Conservation (phyloP, 1,140 invertebrate species). For the Drosophila rufa region DNA sequence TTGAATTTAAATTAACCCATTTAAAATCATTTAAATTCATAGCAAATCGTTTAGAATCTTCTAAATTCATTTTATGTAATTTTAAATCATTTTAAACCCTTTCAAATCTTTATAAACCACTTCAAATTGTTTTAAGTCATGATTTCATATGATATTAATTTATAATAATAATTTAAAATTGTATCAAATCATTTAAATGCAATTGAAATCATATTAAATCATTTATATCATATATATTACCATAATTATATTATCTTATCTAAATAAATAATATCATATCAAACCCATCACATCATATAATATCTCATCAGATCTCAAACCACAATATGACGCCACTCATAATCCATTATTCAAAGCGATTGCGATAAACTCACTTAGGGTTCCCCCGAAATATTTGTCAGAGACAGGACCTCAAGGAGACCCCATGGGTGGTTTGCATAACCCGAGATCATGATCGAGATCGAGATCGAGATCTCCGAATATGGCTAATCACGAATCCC, state of each 20-base stretch:
- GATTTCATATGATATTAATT: no score
- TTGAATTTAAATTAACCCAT: no score
- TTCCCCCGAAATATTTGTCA: conserved; percentile 15
- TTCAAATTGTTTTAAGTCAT: no score
- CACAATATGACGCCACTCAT: not conserved
- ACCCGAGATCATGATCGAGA: conserved; percentile 6
- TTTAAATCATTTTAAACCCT: not conserved
- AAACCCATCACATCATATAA: not conserved
- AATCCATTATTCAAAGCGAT: not conserved
- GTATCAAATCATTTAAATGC: not conserved
- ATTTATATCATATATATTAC: no score
- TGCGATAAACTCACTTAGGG: not conserved
- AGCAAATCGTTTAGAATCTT: no score
- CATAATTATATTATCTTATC: not conserved
- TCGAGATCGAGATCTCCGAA: not conserved
- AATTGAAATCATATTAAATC: not conserved
- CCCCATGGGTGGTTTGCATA: conserved; percentile 39
- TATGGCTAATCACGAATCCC: conserved; percentile 6
- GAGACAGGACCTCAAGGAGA: conserved; percentile 1
- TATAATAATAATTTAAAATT: no score
- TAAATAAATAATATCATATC: not conserved
- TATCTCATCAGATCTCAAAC: not conserved
- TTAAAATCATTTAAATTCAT: not conserved
- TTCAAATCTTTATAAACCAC: not conserved
- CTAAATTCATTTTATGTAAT: not conserved